Evolutionary conservation across 2,113 vertebrate genomes (phyloP).

Genomic region (Hippocampus comes): DNA sequence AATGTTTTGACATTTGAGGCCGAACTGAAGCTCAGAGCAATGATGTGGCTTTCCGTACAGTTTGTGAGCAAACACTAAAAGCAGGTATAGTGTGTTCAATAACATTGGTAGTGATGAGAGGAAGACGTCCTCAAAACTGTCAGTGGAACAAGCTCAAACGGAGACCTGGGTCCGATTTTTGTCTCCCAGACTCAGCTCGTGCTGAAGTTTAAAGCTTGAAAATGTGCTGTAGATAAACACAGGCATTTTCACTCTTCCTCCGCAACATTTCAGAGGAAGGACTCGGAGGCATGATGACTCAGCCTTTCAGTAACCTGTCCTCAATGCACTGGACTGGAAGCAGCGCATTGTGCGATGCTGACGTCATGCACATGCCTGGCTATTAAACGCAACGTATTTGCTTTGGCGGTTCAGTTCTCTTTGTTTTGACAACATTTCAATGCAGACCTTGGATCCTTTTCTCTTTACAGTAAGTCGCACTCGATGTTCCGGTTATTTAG

Average conservation of each 20-base stretch:
- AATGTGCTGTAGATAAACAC: slow-evolving; percentile 31
- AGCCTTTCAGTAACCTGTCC: slow-evolving; percentile 35
- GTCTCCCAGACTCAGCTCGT: not conserved
- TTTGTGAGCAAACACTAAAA: too few relatives aligned
- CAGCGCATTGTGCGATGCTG: slow-evolving; percentile 22
- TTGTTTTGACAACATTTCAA: not conserved
- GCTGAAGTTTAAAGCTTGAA: slow-evolving; percentile 41
- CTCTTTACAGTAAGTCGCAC: not conserved
- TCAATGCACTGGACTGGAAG: slow-evolving; percentile 35
- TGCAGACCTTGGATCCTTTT: not conserved
- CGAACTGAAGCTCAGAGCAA: too few relatives aligned
- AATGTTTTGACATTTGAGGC: too few relatives aligned
- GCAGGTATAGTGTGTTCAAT: too few relatives aligned
- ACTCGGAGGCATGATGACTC: slow-evolving; percentile 39
- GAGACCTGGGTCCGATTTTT: slow-evolving; percentile 11
- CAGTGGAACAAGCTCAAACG: slow-evolving; percentile 39
- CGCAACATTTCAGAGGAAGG: slow-evolving; percentile 30
- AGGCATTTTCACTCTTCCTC: slow-evolving; percentile 7
- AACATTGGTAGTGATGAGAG: too few relatives aligned
- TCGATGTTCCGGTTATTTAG: not conserved
- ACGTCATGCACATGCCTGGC: slow-evolving; percentile 23
- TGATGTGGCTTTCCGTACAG: too few relatives aligned
- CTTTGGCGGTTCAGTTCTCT: not conserved
- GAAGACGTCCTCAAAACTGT: too few relatives aligned
- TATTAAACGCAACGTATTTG: slow-evolving; percentile 11